These are phyloP conservation scores for mouse (Mus musculus) DNA, from an alignment of 2,113 vertebrate species.

Conservation along the genomic window GRCm39 chr15:78501001-78501500, in stretches of 20 bases:
- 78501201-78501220: not conserved
- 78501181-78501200: not conserved
- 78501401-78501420: not conserved
- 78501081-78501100: rapidly evolving
- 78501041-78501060: not conserved
- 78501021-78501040: not conserved
- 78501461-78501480: not conserved
- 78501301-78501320: not conserved
- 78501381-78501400: not conserved
- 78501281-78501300: not conserved
- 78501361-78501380: rapidly evolving
- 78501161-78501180: not conserved
- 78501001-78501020: not conserved
- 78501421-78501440: too few species aligned
- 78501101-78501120: not conserved
- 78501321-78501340: not conserved
- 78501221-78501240: not conserved
- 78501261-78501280: not conserved
- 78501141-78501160: too few species aligned
- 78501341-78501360: not conserved
- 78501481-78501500: rapidly evolving
- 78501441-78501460: not conserved
- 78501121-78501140: not conserved
- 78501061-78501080: rapidly evolving
- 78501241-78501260: not conserved